Evolutionary conservation across 2,888 invertebrate genomes (phyloP).

Genomic region (Tenthredo distinguenda): DNA sequence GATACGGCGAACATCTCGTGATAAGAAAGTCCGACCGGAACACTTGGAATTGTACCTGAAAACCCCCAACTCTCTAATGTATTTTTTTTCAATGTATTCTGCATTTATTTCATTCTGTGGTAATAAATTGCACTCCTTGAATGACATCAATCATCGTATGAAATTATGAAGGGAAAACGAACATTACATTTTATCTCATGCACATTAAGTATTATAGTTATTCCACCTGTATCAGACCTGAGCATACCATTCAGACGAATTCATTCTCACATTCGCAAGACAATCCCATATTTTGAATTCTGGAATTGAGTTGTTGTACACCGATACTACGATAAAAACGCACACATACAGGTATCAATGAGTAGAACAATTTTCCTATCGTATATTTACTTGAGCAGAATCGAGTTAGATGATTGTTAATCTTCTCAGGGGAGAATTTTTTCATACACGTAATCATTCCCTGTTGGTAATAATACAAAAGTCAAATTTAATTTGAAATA

Average conservation of each 20-base stretch:
- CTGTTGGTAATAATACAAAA: constrained; percentile 28
- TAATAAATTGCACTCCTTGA: constrained; percentile 11
- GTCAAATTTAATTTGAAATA: constrained; percentile 29
- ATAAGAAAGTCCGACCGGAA: constrained; percentile 83
- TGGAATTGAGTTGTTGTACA: background rate
- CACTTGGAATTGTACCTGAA: constrained; percentile 75
- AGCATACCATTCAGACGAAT: constrained; percentile 33
- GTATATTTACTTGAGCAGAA: background rate
- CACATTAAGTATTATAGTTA: constrained; percentile 14
- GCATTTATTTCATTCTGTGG: background rate
- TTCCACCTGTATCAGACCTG: constrained; percentile 22
- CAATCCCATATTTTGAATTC: background rate
- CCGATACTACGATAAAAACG: background rate
- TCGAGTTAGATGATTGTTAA: background rate
- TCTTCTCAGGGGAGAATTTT: background rate
- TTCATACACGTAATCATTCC: background rate
- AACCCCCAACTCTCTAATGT: constrained; percentile 41
- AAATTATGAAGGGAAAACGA: background rate
- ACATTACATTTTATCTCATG: constrained; percentile 19
- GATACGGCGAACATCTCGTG: constrained; percentile 91
- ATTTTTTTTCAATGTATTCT: constrained; percentile 32
- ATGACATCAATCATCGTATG: background rate
- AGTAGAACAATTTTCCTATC: background rate
- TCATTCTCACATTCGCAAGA: constrained; percentile 19
- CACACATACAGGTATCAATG: background rate